Base-by-base conservation (phyloP, 2,113 vertebrate genomes). In the Engraulis encrasicolus region DNA sequence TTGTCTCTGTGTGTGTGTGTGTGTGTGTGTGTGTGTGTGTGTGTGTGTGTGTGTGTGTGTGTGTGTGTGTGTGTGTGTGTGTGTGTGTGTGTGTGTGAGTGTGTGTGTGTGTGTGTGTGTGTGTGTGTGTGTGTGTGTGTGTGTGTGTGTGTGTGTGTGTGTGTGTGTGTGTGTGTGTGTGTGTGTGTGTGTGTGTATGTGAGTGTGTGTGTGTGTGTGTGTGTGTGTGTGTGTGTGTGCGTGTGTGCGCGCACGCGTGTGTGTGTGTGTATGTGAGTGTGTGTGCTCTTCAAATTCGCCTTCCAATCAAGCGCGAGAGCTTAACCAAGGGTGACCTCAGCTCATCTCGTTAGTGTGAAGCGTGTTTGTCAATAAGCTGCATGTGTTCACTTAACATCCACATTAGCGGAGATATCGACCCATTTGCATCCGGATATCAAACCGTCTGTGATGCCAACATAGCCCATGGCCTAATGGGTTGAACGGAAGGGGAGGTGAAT, bases 351-450 rank as follows among this genome's bases (percentile, higher is more conserved):
- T 84, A 82, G 84, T 20, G 90, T 82, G 89, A 91, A 89, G 87
- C 80, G 84, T 82, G 78, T 89, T 27, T 77, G 89, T 91, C 87
- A 93, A 86, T 87, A 80, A 88, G 83, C 87, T 78, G 78, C 91
- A 81, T 88, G 83, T 86, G 83, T 89, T 92, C 87, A 84, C 89
- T 92, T 91, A 92, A 92, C 90, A 93, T 85, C 49, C 77, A 45
- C 85, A 88, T 82, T 87, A 87, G 88, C 85, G 86, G 85, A 61
- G 79, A 89, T 91, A 93, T 93, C 90, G 91, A 92, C 91, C 91
- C 74, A 85, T 66, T 90, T 90, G 89, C 88, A 86, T 91, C 66
- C 82, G 85, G 87, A 90, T 90, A 82, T 82, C 80, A 86, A 82
- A 85, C 89, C 78, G 81, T 77, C 85, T 90, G 85, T 90, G 89